phyloP scores from a whole-genome alignment of 2,797 vertebrate species.

The Lycodopsis pacificus region DNA sequence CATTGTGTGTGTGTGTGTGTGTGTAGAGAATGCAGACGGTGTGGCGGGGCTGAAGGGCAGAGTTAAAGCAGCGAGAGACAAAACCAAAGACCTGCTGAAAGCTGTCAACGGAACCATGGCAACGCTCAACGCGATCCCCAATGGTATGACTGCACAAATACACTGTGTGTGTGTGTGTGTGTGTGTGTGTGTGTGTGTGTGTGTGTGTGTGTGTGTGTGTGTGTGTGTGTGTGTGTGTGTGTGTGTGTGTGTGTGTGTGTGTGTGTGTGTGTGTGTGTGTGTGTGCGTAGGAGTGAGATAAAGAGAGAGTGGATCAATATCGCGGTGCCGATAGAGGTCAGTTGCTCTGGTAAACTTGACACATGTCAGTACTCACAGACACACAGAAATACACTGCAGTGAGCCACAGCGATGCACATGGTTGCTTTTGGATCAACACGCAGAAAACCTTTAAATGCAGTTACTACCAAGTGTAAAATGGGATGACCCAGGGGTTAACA shows the following conservation, averaged over 20 bases:
- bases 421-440: constrained; percentile 10
- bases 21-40: constrained; percentile 85
- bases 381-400: constrained; percentile 22
- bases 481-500: constrained; percentile 26
- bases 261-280: background rate
- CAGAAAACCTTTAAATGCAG: constrained; percentile 11
- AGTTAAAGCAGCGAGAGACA: constrained; percentile 87
- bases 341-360: constrained; percentile 67
- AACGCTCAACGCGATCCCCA: constrained; percentile 90
- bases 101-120: constrained; percentile 90
- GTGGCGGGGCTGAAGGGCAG: constrained; percentile 86
- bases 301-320: constrained; percentile 66
- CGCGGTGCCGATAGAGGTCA: constrained; percentile 59
- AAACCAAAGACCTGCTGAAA: constrained; percentile 88
- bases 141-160: constrained; percentile 82
- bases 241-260: background rate
- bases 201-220: constrained; percentile 7
- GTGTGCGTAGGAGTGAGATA: constrained; percentile 26
- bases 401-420: constrained; percentile 18
- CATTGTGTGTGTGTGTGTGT: constrained; percentile 36
- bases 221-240: background rate
- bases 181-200: constrained; percentile 9
- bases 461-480: constrained; percentile 8
- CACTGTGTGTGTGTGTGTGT: constrained; percentile 1
- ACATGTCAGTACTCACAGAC: constrained; percentile 57